Percentiles rank a stretch among this genome's conserved stretches.
These are phyloP conservation scores for Zaprionus lineosus DNA, from an alignment of 2,888 invertebrate genomes.

Conservation along the genomic window DNA sequence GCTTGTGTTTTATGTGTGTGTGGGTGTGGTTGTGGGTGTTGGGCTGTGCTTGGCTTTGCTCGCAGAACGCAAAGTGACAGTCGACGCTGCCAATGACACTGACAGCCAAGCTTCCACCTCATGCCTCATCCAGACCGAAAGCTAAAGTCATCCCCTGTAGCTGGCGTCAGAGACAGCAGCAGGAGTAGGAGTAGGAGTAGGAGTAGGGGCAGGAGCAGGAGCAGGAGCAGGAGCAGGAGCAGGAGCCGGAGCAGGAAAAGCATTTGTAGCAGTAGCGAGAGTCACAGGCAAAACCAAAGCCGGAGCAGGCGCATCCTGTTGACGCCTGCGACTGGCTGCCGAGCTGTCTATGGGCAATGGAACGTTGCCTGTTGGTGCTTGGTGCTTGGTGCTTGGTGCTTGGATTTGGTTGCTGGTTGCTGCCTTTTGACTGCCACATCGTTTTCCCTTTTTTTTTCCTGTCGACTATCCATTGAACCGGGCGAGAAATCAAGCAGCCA, in stretches of 20 bases:
- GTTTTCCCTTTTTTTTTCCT: conserved; percentile 12
- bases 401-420: too few relatives aligned
- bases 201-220: too few relatives aligned
- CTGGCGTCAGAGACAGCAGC: conserved; percentile 14
- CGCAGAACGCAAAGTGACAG: conserved; percentile 63
- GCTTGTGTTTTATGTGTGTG: too few relatives aligned
- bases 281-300: not conserved
- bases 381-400: too few relatives aligned
- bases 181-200: conserved; percentile 4
- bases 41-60: conserved; percentile 36
- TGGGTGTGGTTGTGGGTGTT: not conserved
- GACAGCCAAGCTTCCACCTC: conserved; percentile 27
- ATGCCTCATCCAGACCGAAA: not conserved
- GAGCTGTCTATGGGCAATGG: conserved; percentile 13
- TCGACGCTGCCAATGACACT: conserved; percentile 68
- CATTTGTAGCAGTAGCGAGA: conserved; percentile 12
- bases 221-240: conserved; percentile 16
- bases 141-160: conserved; percentile 32
- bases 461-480: conserved; percentile 46
- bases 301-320: conserved; percentile 61
- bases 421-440: conserved; percentile 63
- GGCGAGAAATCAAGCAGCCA: conserved; percentile 3
- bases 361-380: conserved; percentile 10
- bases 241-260: conserved; percentile 3
- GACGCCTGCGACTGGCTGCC: conserved; percentile 69